phyloP scores from a whole-genome alignment of 2,113 vertebrate genomes.

The Arizona elegans region DNA sequence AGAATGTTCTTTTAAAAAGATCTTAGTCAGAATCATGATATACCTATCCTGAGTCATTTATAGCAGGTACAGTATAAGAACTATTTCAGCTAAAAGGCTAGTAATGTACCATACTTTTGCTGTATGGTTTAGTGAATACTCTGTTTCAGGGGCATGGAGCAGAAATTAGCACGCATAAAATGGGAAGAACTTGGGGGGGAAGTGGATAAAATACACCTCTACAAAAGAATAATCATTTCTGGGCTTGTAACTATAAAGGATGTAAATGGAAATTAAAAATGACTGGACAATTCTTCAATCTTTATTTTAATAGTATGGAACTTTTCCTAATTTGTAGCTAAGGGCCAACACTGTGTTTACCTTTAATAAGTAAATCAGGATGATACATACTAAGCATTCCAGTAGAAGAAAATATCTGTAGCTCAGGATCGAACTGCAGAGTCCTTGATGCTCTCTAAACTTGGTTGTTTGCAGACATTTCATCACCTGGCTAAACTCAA shows the following conservation, averaged over 20 bases:
- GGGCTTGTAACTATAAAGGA: not conserved
- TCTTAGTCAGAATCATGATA: not conserved
- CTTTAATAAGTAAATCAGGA: not conserved
- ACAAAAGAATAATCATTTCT: not conserved
- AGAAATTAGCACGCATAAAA: not conserved
- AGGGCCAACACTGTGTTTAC: not conserved
- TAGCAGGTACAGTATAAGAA: not conserved
- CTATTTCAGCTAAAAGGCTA: not conserved
- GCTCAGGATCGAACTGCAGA: not conserved
- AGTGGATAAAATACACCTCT: not conserved
- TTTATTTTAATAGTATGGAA: not conserved
- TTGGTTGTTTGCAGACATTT: not conserved
- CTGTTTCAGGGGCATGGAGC: not conserved
- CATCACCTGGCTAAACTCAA: not conserved
- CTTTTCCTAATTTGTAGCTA: not conserved
- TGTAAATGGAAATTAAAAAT: not conserved
- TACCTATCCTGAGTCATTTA: not conserved
- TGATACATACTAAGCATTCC: not conserved
- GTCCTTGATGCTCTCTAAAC: not conserved
- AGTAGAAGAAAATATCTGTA: not conserved
- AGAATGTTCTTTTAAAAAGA: not conserved
- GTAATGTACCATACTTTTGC: not conserved
- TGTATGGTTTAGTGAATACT: not conserved
- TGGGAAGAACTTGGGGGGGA: not conserved
- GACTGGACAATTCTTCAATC: not conserved